Base-by-base conservation (phyloP, 2,797 vertebrate genomes). In the Sebastes matsubarae region DNA sequence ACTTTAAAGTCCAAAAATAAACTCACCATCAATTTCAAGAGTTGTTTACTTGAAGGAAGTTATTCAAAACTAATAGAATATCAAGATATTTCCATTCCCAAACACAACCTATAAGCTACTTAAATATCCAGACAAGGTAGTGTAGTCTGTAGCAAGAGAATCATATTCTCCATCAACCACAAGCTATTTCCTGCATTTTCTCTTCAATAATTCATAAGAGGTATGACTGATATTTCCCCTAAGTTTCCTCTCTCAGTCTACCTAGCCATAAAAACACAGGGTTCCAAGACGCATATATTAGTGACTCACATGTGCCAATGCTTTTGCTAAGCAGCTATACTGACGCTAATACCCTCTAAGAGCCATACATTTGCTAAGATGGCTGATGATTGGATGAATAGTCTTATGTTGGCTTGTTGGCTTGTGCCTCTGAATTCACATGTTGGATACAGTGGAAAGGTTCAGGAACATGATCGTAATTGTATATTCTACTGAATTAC, bases 241-340 rank as follows among this genome's bases (percentile, higher is more conserved):
- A 27, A 12, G n/a, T 50, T 76, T 64, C 32, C 63, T 61, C 30
- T 63, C 5, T 29, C 54, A 50, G 30, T 63, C 67, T 55, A 54
- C 10, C 9, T 7, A 30, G 5, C 0, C 2, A 68, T 46, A 68
- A 80, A 83, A 52, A 72, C 22, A 67, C 52, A 70, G 5, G 9
- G 6, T 20, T 72, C 50, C 36, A 8, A 38, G 20, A 82, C 59
- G 24, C 58, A 82, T 67, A 63, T 32, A 81, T 77, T 69, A 80
- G 30, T 30, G 59, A 60, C 64, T 77, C 77, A 81, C 81, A 87
- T 34, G 83, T 36, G 25, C 59, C 16, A 29, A 7, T 72, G 75
- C 13, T 77, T 80, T n/a, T 69, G 74, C 72, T 87, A 80, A 83
- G 85, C 80, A 84, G 88, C 72, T 82, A 68, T 72, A 60, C 69